Conservation (phyloP, 1,140 invertebrate species). For the Penaeus japonicus region DNA sequence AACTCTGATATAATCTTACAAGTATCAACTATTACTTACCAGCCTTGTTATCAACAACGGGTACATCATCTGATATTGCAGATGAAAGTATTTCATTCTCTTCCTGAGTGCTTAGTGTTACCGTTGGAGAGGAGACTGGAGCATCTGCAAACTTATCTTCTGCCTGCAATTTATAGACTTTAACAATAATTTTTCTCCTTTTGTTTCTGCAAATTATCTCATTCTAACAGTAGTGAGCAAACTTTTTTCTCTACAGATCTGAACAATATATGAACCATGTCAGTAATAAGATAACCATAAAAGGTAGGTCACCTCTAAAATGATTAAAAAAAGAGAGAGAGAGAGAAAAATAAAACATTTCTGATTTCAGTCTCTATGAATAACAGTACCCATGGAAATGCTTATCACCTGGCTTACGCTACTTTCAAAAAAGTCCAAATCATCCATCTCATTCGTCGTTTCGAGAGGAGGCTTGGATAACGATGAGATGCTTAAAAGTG, state of each 20-base stretch:
- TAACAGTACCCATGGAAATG: no score
- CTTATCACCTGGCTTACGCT: no score
- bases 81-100: background rate
- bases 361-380: no score
- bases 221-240: background rate
- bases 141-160: background rate
- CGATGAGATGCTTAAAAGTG: no score
- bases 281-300: no score
- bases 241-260: background rate
- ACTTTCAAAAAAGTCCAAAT: no score
- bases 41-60: background rate
- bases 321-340: no score
- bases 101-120: background rate
- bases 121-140: background rate
- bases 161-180: background rate
- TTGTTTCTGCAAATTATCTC: background rate
- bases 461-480: no score
- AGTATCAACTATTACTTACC: background rate
- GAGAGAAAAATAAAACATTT: no score
- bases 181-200: background rate
- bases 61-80: background rate
- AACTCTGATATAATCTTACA: background rate
- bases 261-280: no score
- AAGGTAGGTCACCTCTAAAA: no score
- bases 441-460: no score